Evolutionary conservation across 2,113 vertebrate genomes (phyloP), one percentile per base, ranked within the genome.

Genomic region (Heterochromis multidens): DNA sequence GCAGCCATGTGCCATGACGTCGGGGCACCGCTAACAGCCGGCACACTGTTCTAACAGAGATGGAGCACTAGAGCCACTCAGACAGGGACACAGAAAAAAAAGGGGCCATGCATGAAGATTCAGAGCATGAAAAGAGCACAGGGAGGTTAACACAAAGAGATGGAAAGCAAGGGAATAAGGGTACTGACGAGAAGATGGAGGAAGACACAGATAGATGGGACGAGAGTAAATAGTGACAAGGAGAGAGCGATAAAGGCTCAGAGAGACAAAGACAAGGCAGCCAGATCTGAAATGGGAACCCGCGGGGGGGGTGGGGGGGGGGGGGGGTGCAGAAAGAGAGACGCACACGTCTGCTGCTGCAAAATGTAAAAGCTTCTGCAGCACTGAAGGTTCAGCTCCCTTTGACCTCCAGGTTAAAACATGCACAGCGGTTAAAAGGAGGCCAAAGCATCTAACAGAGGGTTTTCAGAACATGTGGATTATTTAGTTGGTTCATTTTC

Each of bases 1-100:
- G 93, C 88, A 91, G 85, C 90, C 93, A 94, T 94, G 93, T 94
- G 93, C 87, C 89, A 80, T 92, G 87, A 91, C 87, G 91, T 85
- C 12, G 79, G 89, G 91, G 80, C 91, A 86, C 82, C 37, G 82
- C 83, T 91, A 84, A 83, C 92, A 90, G 90, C 84, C 88, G 57
- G 84, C 88, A 57, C 78, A 27, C 91, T 90, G 82, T 80, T 87
- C 84, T 90, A 74, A 82, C 87, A 85, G 81, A 91, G 89, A 91
- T 63, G 23, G 59, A 76, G 81, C 88, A 89, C 88, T 77, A 87
- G 90, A 87, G 76, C 70, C 57, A 84, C 84, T 86, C 83, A 54
- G 86, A 91, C 59, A 19, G 87, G 61, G 79, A 79, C 23, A 19
- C 33, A 7, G 61, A 90, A 43, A 57, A 65, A n/a, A 77, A 81